These are phyloP conservation scores for Eleutherodactylus coqui DNA, from an alignment of 2,797 vertebrate species.

Conservation along the genomic window DNA sequence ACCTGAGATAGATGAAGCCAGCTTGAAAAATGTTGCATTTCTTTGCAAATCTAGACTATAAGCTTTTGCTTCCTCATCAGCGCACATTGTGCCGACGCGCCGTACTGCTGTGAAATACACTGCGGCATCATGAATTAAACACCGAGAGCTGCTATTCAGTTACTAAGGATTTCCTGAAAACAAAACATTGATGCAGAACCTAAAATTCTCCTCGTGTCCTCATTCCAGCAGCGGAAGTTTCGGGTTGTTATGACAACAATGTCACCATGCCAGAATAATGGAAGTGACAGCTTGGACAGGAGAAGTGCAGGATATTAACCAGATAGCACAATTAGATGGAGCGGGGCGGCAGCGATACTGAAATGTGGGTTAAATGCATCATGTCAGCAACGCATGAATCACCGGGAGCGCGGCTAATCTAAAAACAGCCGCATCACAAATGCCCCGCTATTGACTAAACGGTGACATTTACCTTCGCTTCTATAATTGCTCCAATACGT, in stretches of 20 bases:
- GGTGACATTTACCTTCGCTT: too few species aligned
- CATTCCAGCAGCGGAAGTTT: conserved; percentile 17
- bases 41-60: background rate
- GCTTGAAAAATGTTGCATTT: background rate
- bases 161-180: conserved; percentile 8
- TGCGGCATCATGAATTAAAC: background rate
- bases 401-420: background rate
- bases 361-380: background rate
- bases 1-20: too few species aligned
- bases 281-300: conserved; percentile 31
- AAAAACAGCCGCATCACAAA: background rate
- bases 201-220: conserved; percentile 2
- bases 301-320: background rate
- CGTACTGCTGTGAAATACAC: background rate
- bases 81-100: background rate
- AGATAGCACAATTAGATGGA: conserved; percentile 11
- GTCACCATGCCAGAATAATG: conserved; percentile 16
- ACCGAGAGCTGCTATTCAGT: background rate
- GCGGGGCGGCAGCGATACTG: background rate
- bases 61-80: too few species aligned
- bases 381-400: background rate
- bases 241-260: conserved; percentile 29
- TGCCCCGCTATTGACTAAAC: background rate
- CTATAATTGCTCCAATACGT: too few species aligned
- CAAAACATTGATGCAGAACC: background rate